These are phyloP conservation scores for Ciconia stormi DNA, from an alignment of 2,113 vertebrate genomes.

Conservation along the genomic window DNA sequence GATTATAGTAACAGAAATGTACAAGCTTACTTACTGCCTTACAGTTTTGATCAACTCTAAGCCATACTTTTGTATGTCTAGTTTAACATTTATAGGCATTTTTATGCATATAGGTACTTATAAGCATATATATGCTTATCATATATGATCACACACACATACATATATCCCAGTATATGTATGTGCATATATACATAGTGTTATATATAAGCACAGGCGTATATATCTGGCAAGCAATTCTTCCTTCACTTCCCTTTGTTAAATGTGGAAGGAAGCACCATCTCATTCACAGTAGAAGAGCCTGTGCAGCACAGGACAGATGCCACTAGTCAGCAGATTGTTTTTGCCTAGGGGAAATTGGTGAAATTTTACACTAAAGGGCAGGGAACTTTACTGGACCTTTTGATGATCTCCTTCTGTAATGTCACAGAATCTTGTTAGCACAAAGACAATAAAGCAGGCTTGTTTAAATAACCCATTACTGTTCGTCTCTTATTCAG, in stretches of 20 bases:
- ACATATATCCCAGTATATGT: not conserved
- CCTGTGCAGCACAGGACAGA: not conserved
- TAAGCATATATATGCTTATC: no score
- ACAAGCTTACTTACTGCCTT: not conserved
- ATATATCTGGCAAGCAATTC: not conserved
- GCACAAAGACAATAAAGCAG: slow-evolving; percentile 31
- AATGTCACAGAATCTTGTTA: slow-evolving; percentile 14
- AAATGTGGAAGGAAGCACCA: slow-evolving; percentile 17
- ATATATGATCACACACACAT: not conserved
- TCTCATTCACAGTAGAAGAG: not conserved
- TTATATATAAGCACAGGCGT: accelerated
- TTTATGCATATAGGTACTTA: not conserved
- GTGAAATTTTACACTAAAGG: slow-evolving; percentile 36
- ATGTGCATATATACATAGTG: accelerated
- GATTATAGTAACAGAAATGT: not conserved
- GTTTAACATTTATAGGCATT: not conserved
- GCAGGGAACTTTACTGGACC: slow-evolving; percentile 39
- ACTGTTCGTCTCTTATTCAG: slow-evolving; percentile 7
- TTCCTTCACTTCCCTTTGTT: not conserved
- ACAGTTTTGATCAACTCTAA: not conserved
- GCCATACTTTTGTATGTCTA: not conserved
- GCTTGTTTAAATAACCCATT: slow-evolving; percentile 52
- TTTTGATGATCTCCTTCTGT: slow-evolving; percentile 27
- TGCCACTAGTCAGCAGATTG: slow-evolving; percentile 27
- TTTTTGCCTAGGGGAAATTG: slow-evolving; percentile 1